A percentile compares a stretch with the other conserved stretches of the same genome.
phyloP scores from a whole-genome alignment of 2,888 invertebrate genomes.

The Pterostichus niger region DNA sequence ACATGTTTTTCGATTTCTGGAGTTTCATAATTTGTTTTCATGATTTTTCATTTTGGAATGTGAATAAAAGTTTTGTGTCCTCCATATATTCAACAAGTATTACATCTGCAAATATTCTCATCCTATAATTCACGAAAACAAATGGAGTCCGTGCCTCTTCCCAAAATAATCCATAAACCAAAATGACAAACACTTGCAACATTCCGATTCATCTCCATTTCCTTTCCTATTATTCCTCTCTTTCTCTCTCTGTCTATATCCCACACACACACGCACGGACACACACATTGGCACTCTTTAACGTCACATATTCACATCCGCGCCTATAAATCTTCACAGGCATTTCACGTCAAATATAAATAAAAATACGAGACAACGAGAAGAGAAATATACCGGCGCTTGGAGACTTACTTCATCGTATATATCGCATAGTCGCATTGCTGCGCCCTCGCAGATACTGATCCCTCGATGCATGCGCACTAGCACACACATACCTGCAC shows the following conservation, averaged over 20 bases:
- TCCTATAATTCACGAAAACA: neutral
- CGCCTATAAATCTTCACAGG: conserved; percentile 51
- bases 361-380: conserved; percentile 59
- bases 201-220: conserved; percentile 37
- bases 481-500: too few relatives aligned
- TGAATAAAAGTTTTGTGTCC: too few relatives aligned
- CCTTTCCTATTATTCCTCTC: conserved; percentile 4
- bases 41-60: too few relatives aligned
- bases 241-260: neutral
- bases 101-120: neutral
- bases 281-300: conserved; percentile 15
- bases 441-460: neutral
- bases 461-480: neutral
- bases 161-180: conserved; percentile 3
- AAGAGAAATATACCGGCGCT: conserved; percentile 30
- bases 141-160: neutral
- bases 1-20: too few relatives aligned
- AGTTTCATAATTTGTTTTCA: too few relatives aligned
- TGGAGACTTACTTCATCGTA: conserved; percentile 31
- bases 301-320: conserved; percentile 29
- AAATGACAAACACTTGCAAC: conserved; percentile 4
- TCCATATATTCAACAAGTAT: conserved; percentile 34
- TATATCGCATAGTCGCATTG: neutral
- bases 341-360: conserved; percentile 61
- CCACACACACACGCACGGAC: neutral